Evolutionary conservation across 2,888 invertebrate genomes (phyloP).

Genomic region (Tipula unca): DNA sequence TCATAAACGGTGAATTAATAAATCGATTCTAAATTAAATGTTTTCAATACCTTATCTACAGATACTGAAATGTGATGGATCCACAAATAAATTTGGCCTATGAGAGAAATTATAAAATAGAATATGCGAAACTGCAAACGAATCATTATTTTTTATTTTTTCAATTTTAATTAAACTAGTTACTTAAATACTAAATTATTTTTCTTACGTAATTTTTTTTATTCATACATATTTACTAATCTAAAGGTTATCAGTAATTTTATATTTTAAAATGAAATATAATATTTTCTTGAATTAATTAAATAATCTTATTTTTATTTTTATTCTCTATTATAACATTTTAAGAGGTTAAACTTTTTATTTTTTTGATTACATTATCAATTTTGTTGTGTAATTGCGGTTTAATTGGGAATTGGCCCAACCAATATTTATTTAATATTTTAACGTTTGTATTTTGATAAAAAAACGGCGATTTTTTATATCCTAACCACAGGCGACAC

Average conservation of each 20-base stretch:
- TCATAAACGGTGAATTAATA: no score
- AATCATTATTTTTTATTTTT: no score
- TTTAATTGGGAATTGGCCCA: neutral
- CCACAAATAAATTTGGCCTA: no score
- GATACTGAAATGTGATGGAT: no score
- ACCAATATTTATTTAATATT: neutral
- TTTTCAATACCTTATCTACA: no score
- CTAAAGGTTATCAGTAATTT: slow-evolving; percentile 14
- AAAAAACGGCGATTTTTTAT: no score
- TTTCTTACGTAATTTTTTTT: neutral
- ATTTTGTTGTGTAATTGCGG: neutral
- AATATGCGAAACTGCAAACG: no score
- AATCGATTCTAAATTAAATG: no score
- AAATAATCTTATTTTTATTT: neutral
- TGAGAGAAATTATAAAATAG: no score
- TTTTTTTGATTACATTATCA: neutral
- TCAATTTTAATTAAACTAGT: no score
- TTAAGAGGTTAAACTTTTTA: neutral
- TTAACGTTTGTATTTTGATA: no score
- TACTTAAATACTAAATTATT: neutral
- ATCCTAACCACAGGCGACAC: no score
- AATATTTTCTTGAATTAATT: neutral
- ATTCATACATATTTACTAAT: neutral
- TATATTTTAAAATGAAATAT: neutral
- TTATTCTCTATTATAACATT: neutral